Evolutionary conservation across 1,140 invertebrate species (phyloP), one percentile per base, ranked within the genome.

Genomic region (Dendroctonus ponderosae): DNA sequence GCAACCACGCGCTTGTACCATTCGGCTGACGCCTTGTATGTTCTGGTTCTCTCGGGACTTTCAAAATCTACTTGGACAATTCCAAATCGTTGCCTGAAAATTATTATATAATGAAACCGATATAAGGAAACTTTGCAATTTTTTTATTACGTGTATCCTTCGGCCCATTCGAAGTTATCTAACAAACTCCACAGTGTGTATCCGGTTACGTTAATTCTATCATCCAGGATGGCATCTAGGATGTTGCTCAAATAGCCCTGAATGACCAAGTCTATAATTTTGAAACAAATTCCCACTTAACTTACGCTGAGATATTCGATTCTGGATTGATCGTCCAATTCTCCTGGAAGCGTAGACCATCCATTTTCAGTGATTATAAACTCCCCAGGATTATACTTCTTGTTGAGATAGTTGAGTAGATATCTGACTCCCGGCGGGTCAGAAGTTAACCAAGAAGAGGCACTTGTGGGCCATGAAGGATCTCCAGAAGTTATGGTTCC

Each of bases 301-400:
- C 79, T 11, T 82, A 81, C 77, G 82, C 79, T 38, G 83, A 70
- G 39, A 84, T 64, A 66, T 5, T 14, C n/a, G 11, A 62, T 48
- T 50, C 63, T 66, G 39, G 26, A 14, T 62, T 42, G 49, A 63
- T 69, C 70, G 11, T 62, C 42, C 14, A 67, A 38, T 7, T 15
- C 40, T 11, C 66, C 66, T n/a, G 43, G n/a, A 14, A 80, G 80
- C 67, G 83, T 81, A 66, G 77, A 82, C 78, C 76, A 81, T 38
- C 89, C 90, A 73, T 90, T 91, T 82, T 91, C 89, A 0, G 87
- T 87, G 3, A 91, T 79, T 7, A 86, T 79, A 2, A 90, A 78
- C 11, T 78, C 69, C 0, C 83, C 80, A 74, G 88, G 85, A 54
- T 82, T 76, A 71, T 89, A 91, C 6, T 81, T 76, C 0, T 78